Evolutionary conservation across 2,113 vertebrate genomes (phyloP), one percentile per base, ranked within the genome.

Genomic region (Paramisgurnus dabryanus): DNA sequence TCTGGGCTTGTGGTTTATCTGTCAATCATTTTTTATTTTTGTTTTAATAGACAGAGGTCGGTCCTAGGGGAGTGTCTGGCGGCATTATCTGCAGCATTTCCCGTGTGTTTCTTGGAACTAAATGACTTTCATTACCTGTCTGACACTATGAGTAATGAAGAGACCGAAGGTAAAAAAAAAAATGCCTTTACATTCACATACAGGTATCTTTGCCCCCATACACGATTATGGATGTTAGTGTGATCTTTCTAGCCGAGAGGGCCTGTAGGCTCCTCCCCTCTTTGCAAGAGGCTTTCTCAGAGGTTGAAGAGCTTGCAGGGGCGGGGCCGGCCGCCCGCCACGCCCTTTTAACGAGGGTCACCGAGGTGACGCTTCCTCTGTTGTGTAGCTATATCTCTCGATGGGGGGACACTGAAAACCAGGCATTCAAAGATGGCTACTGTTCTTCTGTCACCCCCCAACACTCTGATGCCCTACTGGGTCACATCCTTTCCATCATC

Each of bases 71-170:
- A 95, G 81, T 99, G 97, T 85, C 88, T 98, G 41, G 95, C 96
- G 34, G 95, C 96, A 58, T 93, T 98, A 82, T 92, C 95, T 12
- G 92, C 92, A 45, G 94, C 95, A 67, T 95, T 99, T 76, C 97
- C 97, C 1, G 94, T 97, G 13, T 95, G 95, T n/a, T 97, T 97
- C 91, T 90, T 99, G 89, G 97, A 98, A 90, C 95, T 95, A 9
- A 92, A 94, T 84, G 96, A 96, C 79, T 84, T 89, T 50, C 92
- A 92, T 85, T 97, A 95, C 15, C 93, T 95, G 90, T 96, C 93
- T 88, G 96, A 96, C 65, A 94, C 91, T 4, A 93, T 93, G 86
- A 91, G 88, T 84, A 83, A 89, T 0, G 81, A 92, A 73, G 93
- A 96, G 63, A 91, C 91, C 91, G 90, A 39, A 72, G 39, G 58